Base-by-base conservation (phyloP, 2,797 vertebrate species). In the Carduelis carduelis region DNA sequence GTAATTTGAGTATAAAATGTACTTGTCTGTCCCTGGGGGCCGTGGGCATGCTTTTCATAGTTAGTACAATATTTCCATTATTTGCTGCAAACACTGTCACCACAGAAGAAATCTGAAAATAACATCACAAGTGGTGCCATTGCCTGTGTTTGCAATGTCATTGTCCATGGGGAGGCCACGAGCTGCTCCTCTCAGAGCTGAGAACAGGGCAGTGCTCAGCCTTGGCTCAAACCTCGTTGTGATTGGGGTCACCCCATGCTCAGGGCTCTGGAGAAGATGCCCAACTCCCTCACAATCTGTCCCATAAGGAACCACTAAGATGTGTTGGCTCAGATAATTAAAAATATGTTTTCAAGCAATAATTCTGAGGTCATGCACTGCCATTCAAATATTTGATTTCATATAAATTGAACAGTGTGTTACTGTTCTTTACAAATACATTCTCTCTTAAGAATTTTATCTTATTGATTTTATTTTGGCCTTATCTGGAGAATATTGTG, bases 81-180 rank as follows among this genome's bases (percentile, higher is more conserved):
- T 89, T 92, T 93, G 46, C 70, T 76, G n/a, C 88, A 83, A 78
- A 63, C 66, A 26, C 4, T 63, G 46, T 26, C 55, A 74, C 86
- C 83, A 43, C 74, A 82, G 91, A 95, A 88, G 66, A 90, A 93
- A 95, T 89, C 72, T 84, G 92, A 91, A 95, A 90, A 87, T 79
- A 84, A 52, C 71, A 84, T 66, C 3, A 1, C 80, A 88, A 21
- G 76, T 91, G 4, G 2, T 64, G 76, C 85, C 90, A 65, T 85
- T 63, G 91, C 71, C 72, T 81, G 77, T 4, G 4, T 59, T 70
- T 79, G 55, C 83, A 50, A 6, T 1, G 2, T 15, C 17, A 19
- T 26, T 53, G 24, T 0, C 4, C 22, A 1, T 17, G 74, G 82
- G 77, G 81, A 87, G 74, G 39, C 65, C 35, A 16, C 0, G 35